phyloP scores from a whole-genome alignment of 2,888 invertebrate genomes.

The Andricus curvator region DNA sequence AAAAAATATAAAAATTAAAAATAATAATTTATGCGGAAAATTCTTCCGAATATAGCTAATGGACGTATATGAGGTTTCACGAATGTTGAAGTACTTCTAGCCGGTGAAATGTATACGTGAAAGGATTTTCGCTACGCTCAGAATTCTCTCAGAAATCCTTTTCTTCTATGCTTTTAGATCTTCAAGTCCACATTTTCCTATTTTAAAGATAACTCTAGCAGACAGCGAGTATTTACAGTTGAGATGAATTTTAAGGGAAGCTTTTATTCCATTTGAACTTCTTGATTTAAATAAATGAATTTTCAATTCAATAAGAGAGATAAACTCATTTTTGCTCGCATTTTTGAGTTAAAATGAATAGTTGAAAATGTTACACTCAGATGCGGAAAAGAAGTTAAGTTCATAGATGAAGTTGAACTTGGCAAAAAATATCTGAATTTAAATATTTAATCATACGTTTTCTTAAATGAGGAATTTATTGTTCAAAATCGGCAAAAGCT shows the following conservation, averaged over 20 bases:
- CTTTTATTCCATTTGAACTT: neutral
- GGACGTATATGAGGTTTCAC: neutral
- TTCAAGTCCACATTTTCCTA: neutral
- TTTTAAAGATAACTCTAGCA: constrained; percentile 10
- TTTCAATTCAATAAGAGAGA: no score
- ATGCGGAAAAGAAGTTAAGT: no score
- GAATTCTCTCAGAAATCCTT: constrained; percentile 26
- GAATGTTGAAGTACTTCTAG: neutral
- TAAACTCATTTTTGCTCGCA: no score
- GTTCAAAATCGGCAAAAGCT: no score
- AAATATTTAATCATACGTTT: no score
- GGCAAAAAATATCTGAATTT: no score
- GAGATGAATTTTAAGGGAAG: neutral
- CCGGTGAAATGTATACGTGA: constrained; percentile 20
- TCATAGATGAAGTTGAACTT: no score
- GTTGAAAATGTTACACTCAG: no score
- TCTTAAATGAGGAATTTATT: no score
- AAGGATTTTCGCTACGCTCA: constrained; percentile 26
- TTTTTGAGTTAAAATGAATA: no score
- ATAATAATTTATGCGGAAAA: neutral
- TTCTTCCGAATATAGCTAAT: neutral
- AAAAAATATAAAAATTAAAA: neutral
- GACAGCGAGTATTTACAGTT: constrained; percentile 8
- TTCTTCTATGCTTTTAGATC: constrained; percentile 26
- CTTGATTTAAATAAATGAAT: no score